These are phyloP conservation scores for Sycon ciliatum DNA, from an alignment of 37 sponge, comb jelly and placozoan genomes.

Conservation along the genomic window DNA sequence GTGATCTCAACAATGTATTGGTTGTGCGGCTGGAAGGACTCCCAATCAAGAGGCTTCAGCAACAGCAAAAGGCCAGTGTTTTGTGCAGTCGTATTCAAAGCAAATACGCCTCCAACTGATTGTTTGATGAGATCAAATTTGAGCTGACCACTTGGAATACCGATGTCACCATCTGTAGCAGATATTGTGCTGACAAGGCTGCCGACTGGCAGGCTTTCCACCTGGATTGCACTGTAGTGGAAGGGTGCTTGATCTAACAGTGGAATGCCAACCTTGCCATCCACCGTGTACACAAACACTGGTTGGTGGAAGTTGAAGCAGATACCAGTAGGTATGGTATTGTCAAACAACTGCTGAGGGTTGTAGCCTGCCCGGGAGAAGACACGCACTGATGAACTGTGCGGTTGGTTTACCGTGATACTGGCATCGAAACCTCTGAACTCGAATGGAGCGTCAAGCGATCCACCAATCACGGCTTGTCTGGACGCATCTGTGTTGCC, in stretches of 20 bases:
- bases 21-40: no score
- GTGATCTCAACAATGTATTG: no score
- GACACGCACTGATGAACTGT: not conserved
- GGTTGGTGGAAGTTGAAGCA: not conserved
- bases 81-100: no score
- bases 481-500: not conserved
- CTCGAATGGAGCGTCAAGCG: conserved; percentile 1
- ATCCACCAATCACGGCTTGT: not conserved
- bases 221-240: no score
- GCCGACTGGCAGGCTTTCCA: not conserved
- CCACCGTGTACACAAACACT: not conserved
- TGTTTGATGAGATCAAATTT: no score
- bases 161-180: conserved; percentile 9
- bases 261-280: no score
- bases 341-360: not conserved
- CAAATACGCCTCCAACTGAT: no score
- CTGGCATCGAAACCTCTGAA: not conserved
- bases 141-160: no score
- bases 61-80: no score
- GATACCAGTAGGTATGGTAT: not conserved
- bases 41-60: no score
- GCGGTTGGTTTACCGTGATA: not conserved
- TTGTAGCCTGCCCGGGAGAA: not conserved
- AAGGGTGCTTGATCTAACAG: no score
- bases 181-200: not conserved